Conservation (phyloP, 2,797 vertebrate genomes). For the Ceyx erithaca region DNA sequence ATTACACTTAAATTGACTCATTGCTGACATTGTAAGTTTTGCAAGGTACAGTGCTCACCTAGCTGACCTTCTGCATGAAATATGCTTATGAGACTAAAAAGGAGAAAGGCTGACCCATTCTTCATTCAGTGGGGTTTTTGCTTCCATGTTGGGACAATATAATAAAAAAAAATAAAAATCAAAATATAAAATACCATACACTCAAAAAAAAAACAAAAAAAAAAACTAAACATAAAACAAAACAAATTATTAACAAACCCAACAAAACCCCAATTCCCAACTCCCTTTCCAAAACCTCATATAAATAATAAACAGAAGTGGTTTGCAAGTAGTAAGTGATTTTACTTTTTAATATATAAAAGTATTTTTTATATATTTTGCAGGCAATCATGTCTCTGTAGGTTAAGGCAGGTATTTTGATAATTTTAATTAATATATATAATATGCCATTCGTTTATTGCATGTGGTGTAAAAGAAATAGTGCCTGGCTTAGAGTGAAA, state of each 20-base stretch:
- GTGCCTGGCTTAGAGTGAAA: background rate
- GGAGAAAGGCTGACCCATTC: background rate
- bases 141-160: background rate
- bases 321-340: background rate
- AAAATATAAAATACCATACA: no score
- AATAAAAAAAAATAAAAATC: background rate
- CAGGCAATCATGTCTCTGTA: background rate
- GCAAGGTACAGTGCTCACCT: background rate
- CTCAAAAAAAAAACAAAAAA: no score
- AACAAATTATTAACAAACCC: no score
- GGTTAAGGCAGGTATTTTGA: background rate
- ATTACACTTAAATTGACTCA: background rate
- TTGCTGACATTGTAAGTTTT: background rate
- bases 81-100: background rate
- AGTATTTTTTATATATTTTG: background rate
- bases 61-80: background rate
- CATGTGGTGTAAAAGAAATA: background rate
- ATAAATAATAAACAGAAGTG: slow-evolving; percentile 5
- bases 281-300: background rate
- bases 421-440: background rate
- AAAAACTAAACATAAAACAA: no score
- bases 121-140: background rate
- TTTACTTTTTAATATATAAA: background rate
- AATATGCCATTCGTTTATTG: background rate
- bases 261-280: background rate